phyloP scores from a whole-genome alignment of 2,797 vertebrate genomes.

The Enoplosus armatus region DNA sequence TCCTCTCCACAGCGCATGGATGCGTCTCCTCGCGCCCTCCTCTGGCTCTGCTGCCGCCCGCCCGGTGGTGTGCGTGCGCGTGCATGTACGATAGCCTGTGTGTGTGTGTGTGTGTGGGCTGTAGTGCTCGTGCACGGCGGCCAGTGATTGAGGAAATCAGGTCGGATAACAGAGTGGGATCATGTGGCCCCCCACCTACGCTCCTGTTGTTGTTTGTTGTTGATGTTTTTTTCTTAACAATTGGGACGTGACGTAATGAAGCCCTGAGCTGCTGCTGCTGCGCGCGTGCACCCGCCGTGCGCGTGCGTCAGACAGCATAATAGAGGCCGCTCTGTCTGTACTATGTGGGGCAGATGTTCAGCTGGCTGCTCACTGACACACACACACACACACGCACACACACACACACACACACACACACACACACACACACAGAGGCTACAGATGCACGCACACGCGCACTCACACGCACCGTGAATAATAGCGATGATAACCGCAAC shows the following conservation, averaged over 20 bases:
- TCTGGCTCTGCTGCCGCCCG: slow-evolving; percentile 25
- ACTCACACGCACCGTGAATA: slow-evolving; percentile 39
- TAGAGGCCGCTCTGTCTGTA: slow-evolving; percentile 57
- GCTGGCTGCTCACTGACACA: slow-evolving; percentile 53
- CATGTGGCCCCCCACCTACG: slow-evolving; percentile 19
- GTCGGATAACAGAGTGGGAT: slow-evolving; percentile 23
- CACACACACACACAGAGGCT: neutral
- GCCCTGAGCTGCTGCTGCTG: slow-evolving; percentile 41
- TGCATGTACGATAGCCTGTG: neutral
- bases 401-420: neutral
- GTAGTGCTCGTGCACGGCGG: slow-evolving; percentile 36
- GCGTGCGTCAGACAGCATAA: slow-evolving; percentile 55
- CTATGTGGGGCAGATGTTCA: slow-evolving; percentile 75
- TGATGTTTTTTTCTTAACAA: slow-evolving; percentile 65
- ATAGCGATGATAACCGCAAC: slow-evolving; percentile 58
- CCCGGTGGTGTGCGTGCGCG: slow-evolving; percentile 31
- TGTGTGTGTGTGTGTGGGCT: slow-evolving; percentile 1
- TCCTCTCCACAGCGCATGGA: slow-evolving; percentile 33
- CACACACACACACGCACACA: slow-evolving; percentile 18
- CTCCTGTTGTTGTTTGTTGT: slow-evolving; percentile 57
- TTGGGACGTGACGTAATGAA: slow-evolving; percentile 73
- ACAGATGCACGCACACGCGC: neutral
- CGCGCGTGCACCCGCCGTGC: slow-evolving; percentile 45
- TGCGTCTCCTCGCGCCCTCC: slow-evolving; percentile 50
- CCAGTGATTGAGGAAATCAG: slow-evolving; percentile 57